A percentile compares a stretch with the other conserved stretches of the same genome.
phyloP scores from a whole-genome alignment of 2,797 vertebrate genomes.

The Bryconaethiops microstoma region DNA sequence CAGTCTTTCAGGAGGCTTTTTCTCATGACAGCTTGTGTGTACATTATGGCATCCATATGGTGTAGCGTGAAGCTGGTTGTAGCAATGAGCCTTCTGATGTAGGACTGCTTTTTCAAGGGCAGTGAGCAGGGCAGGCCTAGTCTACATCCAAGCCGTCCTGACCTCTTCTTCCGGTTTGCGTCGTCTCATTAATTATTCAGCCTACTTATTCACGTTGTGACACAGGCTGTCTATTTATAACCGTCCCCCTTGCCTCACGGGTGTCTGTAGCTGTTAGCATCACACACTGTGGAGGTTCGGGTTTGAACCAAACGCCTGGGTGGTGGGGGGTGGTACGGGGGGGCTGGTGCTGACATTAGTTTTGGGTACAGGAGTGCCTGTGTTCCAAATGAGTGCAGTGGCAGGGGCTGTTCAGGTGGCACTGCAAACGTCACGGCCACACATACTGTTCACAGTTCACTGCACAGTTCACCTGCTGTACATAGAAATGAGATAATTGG shows the following conservation, averaged over 20 bases:
- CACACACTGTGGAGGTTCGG: neutral
- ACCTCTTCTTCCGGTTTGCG: conserved; percentile 31
- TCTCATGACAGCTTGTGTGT: neutral
- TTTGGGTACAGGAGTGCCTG: neutral
- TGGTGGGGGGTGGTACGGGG: too few relatives aligned
- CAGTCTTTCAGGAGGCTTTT: neutral
- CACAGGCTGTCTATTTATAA: conserved; percentile 62
- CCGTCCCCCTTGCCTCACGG: conserved; percentile 45
- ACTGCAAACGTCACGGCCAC: neutral
- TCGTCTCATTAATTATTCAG: conserved; percentile 57
- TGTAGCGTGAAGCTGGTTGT: neutral
- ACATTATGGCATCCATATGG: neutral
- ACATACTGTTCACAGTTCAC: neutral
- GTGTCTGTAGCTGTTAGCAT: conserved; percentile 24
- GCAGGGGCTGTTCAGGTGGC: conserved; percentile 1
- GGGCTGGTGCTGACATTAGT: neutral
- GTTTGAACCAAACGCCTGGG: neutral
- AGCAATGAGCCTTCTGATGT: neutral
- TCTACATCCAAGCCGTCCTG: conserved; percentile 20
- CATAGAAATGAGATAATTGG: conserved; percentile 42
- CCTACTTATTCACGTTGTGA: conserved; percentile 48
- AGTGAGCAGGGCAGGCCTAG: conserved; percentile 17
- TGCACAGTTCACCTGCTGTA: conserved; percentile 36
- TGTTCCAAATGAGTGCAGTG: neutral
- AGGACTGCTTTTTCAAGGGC: conserved; percentile 27